These are phyloP conservation scores for Hetaerina titia DNA, from an alignment of 2,888 invertebrate species.

Conservation along the genomic window DNA sequence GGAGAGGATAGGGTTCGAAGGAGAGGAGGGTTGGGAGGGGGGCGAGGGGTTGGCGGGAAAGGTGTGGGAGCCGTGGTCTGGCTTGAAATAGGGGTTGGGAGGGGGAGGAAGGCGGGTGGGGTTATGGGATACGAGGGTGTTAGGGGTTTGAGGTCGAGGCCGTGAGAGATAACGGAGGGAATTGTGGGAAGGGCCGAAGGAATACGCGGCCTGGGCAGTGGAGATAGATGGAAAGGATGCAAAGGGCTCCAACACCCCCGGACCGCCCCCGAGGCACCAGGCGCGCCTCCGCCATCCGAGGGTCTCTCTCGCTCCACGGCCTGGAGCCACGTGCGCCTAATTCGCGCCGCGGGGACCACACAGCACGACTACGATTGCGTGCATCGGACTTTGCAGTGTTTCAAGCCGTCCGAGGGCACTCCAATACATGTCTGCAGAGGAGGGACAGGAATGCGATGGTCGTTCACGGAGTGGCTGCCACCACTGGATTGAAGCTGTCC, in stretches of 20 bases:
- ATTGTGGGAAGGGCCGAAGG: conserved; percentile 52
- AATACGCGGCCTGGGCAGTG: conserved; percentile 29
- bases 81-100: neutral
- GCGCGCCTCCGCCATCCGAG: neutral
- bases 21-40: neutral
- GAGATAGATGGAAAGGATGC: conserved; percentile 58
- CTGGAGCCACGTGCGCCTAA: too few relatives aligned
- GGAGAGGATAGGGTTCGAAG: neutral
- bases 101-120: neutral
- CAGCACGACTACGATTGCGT: too few relatives aligned
- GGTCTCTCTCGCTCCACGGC: neutral
- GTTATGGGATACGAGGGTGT: neutral
- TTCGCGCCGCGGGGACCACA: too few relatives aligned
- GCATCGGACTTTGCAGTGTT: too few relatives aligned
- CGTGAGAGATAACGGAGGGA: conserved; percentile 29
- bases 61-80: neutral
- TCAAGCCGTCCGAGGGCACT: too few relatives aligned
- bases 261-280: too few relatives aligned
- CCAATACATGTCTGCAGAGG: too few relatives aligned
- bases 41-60: neutral
- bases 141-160: neutral
- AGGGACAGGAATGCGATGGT: too few relatives aligned
- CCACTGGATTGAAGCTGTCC: too few relatives aligned
- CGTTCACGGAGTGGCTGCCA: too few relatives aligned
- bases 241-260: neutral